Evolutionary conservation across 2,888 invertebrate species (phyloP).

Genomic region (Heteromurus nitidus): DNA sequence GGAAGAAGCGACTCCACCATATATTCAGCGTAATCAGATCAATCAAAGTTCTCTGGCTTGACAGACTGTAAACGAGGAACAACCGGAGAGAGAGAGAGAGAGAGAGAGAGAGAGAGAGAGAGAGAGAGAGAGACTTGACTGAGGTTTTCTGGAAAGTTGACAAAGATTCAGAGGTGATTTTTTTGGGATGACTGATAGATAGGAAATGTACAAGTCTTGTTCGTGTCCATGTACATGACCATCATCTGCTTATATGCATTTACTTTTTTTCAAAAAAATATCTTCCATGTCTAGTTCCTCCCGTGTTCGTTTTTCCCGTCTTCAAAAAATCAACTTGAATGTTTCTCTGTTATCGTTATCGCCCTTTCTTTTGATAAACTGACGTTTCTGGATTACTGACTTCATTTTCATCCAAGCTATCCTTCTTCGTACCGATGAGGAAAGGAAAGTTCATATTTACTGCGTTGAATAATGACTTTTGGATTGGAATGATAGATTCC

Average conservation of each 20-base stretch:
- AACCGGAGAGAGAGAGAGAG: constrained; percentile 12
- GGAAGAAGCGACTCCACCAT: constrained; percentile 42
- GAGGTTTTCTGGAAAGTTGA: constrained; percentile 40
- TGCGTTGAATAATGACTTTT: no score
- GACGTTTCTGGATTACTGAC: constrained; percentile 66
- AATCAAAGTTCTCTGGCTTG: constrained; percentile 51
- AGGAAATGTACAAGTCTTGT: constrained; percentile 56
- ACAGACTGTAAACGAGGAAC: constrained; percentile 61
- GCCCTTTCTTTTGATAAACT: constrained; percentile 38
- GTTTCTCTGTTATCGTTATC: constrained; percentile 42
- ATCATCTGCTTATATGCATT: constrained; percentile 41
- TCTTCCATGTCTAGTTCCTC: not conserved
- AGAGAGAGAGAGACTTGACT: not conserved
- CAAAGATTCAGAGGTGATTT: constrained; percentile 45
- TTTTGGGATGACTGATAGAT: constrained; percentile 50
- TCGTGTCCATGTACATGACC: constrained; percentile 50
- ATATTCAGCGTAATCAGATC: constrained; percentile 52
- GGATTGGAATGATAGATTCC: no score
- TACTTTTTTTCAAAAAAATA: constrained; percentile 33
- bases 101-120: not conserved
- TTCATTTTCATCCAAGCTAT: constrained; percentile 47
- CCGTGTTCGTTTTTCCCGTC: constrained; percentile 13
- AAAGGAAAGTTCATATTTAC: no score
- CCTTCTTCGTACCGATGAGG: no score
- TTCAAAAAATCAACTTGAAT: no score